Conservation (phyloP, 2,888 invertebrate species). For the Cataglyphis livida region DNA sequence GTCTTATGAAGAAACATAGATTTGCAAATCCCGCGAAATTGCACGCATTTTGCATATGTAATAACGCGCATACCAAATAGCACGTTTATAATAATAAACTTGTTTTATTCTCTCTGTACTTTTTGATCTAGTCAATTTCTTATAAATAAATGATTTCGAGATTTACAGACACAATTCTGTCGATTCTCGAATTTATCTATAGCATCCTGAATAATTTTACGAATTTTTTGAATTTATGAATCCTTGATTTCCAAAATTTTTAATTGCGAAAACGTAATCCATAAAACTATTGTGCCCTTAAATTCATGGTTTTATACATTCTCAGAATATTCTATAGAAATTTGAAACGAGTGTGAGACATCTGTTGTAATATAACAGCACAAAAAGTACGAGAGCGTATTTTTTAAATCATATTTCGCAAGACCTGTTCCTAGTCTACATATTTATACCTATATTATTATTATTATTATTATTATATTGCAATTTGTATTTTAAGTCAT, state of each 20-base stretch:
- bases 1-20: background rate
- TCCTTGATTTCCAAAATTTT: constrained; percentile 1
- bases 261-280: background rate
- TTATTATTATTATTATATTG: constrained; percentile 6
- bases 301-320: background rate
- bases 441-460: background rate
- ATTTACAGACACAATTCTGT: background rate
- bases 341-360: constrained; percentile 16
- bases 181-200: background rate
- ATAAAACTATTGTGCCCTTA: background rate
- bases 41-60: constrained; percentile 52
- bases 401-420: constrained; percentile 8
- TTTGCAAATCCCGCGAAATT: constrained; percentile 41
- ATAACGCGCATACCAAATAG: constrained; percentile 51
- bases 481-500: constrained; percentile 33
- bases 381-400: background rate
- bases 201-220: background rate
- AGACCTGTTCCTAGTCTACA: constrained; percentile 22
- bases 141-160: constrained; percentile 47
- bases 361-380: background rate
- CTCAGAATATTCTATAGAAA: background rate
- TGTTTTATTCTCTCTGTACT: constrained; percentile 66
- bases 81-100: constrained; percentile 23
- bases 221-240: background rate
- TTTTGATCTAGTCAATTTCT: constrained; percentile 82